These are phyloP conservation scores for Apamea epomidion DNA, from an alignment of 2,888 invertebrate species.

Conservation along the genomic window DNA sequence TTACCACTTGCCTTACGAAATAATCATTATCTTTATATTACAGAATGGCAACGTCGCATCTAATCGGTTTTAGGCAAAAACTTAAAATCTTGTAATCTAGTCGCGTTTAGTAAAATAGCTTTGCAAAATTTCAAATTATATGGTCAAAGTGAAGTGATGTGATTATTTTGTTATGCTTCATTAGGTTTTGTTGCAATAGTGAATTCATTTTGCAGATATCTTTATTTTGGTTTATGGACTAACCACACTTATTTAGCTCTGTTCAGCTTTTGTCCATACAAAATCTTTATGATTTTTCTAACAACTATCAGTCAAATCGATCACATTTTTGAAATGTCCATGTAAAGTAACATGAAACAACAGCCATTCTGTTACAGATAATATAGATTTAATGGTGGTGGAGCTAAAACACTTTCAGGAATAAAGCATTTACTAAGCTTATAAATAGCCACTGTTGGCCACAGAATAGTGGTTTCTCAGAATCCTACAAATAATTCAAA, in stretches of 20 bases:
- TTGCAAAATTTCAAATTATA: slow-evolving; percentile 58
- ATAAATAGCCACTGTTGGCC: too few relatives aligned
- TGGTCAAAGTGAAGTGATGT: slow-evolving; percentile 37
- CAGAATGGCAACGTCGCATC: slow-evolving; percentile 33
- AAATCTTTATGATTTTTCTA: not conserved
- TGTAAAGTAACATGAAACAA: not conserved
- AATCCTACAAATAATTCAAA: not conserved
- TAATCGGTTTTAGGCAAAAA: slow-evolving; percentile 53
- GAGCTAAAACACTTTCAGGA: not conserved
- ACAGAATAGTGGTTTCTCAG: not conserved
- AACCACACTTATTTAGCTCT: too few relatives aligned
- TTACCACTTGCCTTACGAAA: slow-evolving; percentile 28
- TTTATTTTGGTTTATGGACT: not conserved
- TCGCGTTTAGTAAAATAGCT: slow-evolving; percentile 14
- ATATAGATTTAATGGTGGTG: not conserved
- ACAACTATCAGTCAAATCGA: not conserved
- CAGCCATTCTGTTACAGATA: not conserved
- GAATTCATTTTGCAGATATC: slow-evolving; percentile 10
- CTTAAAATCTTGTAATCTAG: slow-evolving; percentile 50
- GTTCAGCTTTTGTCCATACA: too few relatives aligned
- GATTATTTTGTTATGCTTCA: slow-evolving; percentile 45
- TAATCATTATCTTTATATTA: slow-evolving; percentile 30
- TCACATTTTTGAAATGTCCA: not conserved
- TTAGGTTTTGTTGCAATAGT: slow-evolving; percentile 36
- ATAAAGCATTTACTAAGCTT: too few relatives aligned